Conservation (phyloP, 2,888 invertebrate species). For the Hemithea aestivaria region DNA sequence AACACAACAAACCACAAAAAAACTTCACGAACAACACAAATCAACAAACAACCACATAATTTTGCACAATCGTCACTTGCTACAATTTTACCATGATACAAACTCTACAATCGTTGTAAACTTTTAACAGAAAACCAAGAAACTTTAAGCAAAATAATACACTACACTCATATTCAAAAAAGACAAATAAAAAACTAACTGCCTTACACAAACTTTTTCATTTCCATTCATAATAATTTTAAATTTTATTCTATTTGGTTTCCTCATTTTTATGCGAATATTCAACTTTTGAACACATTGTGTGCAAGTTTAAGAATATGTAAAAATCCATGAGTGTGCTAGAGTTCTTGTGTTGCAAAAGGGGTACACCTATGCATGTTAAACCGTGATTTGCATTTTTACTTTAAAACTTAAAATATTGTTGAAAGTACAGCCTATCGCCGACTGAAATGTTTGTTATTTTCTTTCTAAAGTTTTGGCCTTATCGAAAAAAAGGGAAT, state of each 20-base stretch:
- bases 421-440: conserved; percentile 1
- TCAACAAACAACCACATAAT: too few species aligned
- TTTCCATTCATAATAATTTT: conserved; percentile 2
- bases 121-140: too few species aligned
- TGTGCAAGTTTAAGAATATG: conserved; percentile 9
- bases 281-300: conserved; percentile 6
- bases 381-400: conserved; percentile 25
- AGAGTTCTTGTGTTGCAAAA: conserved; percentile 8
- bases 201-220: conserved; percentile 1
- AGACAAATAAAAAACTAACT: too few species aligned
- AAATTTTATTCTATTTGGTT: conserved; percentile 1
- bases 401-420: conserved; percentile 16
- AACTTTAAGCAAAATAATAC: too few species aligned
- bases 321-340: conserved; percentile 23
- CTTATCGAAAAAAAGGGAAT: too few species aligned
- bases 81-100: too few species aligned
- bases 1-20: too few species aligned
- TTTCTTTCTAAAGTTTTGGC: too few species aligned
- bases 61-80: too few species aligned
- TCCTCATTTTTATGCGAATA: not conserved
- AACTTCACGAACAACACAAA: too few species aligned
- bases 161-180: too few species aligned
- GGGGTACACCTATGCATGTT: conserved; percentile 24
- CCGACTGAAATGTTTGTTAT: not conserved
- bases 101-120: too few species aligned